Percentiles rank a stretch among this genome's conserved stretches.
phyloP scores from a whole-genome alignment of 2,888 invertebrate species.

The Alviniconcha strummeri region DNA sequence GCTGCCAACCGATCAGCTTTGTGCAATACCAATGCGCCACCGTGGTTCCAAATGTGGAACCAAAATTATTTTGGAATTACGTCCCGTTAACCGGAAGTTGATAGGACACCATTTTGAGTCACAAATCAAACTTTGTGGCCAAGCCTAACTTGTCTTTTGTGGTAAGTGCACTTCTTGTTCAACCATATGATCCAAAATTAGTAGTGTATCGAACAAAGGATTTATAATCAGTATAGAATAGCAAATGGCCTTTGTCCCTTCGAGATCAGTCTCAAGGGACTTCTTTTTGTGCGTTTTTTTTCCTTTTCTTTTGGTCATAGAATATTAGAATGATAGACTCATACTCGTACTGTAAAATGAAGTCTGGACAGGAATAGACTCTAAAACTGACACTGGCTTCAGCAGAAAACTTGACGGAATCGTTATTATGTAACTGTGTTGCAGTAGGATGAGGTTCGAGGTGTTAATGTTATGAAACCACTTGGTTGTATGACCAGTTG shows the following conservation, averaged over 20 bases:
- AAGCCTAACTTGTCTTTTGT: background rate
- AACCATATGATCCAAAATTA: background rate
- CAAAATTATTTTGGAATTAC: background rate
- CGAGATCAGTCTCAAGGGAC: background rate
- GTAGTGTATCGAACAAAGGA: background rate
- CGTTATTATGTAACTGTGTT: too few relatives aligned
- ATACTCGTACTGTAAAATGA: too few relatives aligned
- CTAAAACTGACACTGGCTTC: too few relatives aligned
- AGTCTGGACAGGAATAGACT: too few relatives aligned
- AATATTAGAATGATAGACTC: too few relatives aligned
- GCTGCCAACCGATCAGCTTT: background rate
- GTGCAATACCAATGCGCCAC: background rate
- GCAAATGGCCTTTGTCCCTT: background rate
- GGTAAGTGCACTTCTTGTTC: background rate
- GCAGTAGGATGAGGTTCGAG: too few relatives aligned
- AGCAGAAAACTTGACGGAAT: too few relatives aligned
- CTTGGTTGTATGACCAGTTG: too few relatives aligned
- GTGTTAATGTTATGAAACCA: too few relatives aligned
- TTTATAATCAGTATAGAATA: background rate
- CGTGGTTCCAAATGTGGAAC: background rate
- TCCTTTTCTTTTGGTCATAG: background rate
- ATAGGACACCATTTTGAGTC: conserved; percentile 12
- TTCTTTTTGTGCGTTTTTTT: conserved; percentile 2
- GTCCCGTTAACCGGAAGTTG: conserved; percentile 6
- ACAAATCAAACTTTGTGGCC: background rate